Base-by-base conservation (phyloP, 1,140 invertebrate genomes). In the Drosophila subobscura region DNA sequence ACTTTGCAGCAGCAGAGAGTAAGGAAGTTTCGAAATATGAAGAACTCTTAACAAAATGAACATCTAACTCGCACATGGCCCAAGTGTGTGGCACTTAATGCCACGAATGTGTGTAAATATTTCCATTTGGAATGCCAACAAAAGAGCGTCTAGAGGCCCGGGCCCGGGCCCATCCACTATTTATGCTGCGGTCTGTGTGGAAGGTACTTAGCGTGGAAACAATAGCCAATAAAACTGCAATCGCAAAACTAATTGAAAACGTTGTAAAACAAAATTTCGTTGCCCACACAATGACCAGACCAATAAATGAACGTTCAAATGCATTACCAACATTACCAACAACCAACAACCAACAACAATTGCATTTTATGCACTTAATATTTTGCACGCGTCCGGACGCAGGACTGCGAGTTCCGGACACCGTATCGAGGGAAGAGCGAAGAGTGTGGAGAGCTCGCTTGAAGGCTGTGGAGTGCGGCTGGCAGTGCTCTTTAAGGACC, bases 171-270 rank as follows among this genome's bases (percentile, higher is more conserved):
- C 42, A 61, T 44, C 44, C 20, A 20, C 49, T 51, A 60, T 65
- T 68, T 42, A 72, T 41, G 51, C 72, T 41, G 51, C 72, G 42
- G 65, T 55, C 44, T 8, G 27, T 51, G 22, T 57, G 45, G 41
- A 22, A 57, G 51, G 77, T 79, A 81, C 81, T 86, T 88, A 78
- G 70, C 73, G 68, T 65, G 54, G 72, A 81, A 88, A 86, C 83
- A 86, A 88, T 86, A 78, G 81, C 81, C 83, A 81, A 88, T 88
- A 88, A 81, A 81, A 86, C 65, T 86, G 71, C 61, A 81, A 81
- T 70, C 54, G 79, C 76, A 68, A 68, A 77, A 85, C 81, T 86
- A 85, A 86, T 85, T 85, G 81, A 88, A 76, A 86, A 81, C 81
- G 63, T 66, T 86, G 80, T 86, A 67, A 72, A 74, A 80, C 73